Percentiles rank a stretch among this genome's conserved stretches.
phyloP scores from a whole-genome alignment of 37 sponge, comb jelly and placozoan genomes.

The Theonella swinhoei region DNA sequence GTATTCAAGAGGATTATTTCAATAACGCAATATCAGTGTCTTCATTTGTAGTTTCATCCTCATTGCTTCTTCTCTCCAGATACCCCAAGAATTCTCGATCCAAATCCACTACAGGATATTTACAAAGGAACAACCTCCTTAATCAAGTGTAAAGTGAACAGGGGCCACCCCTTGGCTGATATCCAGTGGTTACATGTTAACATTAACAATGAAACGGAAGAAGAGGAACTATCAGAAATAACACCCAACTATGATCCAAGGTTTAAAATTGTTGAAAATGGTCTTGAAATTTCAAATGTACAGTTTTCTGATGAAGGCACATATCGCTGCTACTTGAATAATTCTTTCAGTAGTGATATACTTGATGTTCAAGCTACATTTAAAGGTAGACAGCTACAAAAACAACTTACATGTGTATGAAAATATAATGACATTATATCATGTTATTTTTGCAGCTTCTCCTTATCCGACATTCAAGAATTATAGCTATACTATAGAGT shows the following conservation, averaged over 20 bases:
- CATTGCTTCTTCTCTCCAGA: background rate
- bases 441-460: too few species aligned
- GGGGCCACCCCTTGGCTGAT: background rate
- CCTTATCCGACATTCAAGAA: too few species aligned
- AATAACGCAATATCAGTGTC: too few species aligned
- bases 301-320: constrained; percentile 2
- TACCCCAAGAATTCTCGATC: background rate
- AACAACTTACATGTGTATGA: too few species aligned
- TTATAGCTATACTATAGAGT: too few species aligned
- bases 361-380: background rate
- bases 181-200: background rate
- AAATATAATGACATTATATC: too few species aligned
- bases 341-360: background rate
- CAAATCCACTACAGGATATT: background rate
- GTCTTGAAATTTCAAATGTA: constrained; percentile 7
- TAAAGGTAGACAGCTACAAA: too few species aligned
- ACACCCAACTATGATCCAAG: background rate
- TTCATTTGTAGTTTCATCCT: too few species aligned
- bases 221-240: background rate
- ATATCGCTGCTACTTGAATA: background rate
- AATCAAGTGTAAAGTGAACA: background rate
- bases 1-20: too few species aligned
- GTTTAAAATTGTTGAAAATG: background rate
- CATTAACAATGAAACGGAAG: background rate
- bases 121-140: background rate